Evolutionary conservation across 2,113 vertebrate genomes (phyloP).

Genomic region (Tichodroma muraria): DNA sequence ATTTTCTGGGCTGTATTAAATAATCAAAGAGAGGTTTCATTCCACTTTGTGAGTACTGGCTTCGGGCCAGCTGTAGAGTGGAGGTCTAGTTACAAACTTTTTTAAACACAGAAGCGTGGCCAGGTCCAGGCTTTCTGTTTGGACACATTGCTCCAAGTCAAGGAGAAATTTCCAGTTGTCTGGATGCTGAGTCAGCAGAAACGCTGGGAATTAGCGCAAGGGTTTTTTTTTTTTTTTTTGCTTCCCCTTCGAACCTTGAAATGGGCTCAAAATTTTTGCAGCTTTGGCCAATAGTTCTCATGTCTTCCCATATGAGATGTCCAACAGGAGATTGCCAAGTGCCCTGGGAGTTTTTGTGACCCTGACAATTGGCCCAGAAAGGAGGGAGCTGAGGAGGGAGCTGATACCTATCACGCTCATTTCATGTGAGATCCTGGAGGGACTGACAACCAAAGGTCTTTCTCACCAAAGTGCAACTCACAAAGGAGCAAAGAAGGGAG

Average conservation of each 20-base stretch:
- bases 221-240: neutral
- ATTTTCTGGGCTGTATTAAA: neutral
- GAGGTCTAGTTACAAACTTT: neutral
- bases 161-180: constrained; percentile 34
- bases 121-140: constrained; percentile 16
- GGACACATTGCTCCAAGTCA: neutral
- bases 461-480: neutral
- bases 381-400: neutral
- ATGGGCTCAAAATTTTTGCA: neutral
- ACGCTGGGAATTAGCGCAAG: neutral
- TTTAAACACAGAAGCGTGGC: neutral
- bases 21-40: constrained; percentile 17
- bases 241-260: neutral
- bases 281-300: neutral
- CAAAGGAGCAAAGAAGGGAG: neutral
- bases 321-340: neutral
- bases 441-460: constrained; percentile 32
- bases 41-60: constrained; percentile 18
- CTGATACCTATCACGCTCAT: neutral
- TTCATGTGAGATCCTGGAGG: constrained; percentile 7
- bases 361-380: neutral
- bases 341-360: neutral
- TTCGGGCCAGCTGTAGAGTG: neutral
- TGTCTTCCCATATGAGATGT: neutral
- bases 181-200: constrained; percentile 40